Conservation (phyloP, 2,113 vertebrate genomes). For the Microcebus tavaratra region DNA sequence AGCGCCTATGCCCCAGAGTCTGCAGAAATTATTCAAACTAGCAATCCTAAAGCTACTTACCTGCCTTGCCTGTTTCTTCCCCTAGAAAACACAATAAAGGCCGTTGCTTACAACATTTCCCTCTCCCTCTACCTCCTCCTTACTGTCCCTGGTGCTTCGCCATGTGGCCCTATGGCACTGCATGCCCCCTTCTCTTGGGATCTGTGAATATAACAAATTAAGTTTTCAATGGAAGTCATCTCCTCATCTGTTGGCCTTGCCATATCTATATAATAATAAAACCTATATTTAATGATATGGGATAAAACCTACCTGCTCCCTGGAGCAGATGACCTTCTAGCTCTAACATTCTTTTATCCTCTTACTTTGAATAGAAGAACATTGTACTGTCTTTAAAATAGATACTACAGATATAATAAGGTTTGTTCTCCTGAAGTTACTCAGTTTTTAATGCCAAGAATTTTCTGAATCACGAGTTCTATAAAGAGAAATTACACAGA, state of each 20-base stretch:
- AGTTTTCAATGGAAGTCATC: neutral
- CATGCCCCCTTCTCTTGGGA: neutral
- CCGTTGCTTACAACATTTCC: neutral
- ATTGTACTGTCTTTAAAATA: neutral
- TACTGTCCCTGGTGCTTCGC: neutral
- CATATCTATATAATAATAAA: neutral
- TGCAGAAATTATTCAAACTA: neutral
- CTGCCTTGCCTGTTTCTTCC: neutral
- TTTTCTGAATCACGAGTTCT: slow-evolving; percentile 37
- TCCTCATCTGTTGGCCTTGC: neutral
- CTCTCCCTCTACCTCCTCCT: neutral
- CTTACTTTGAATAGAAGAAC: neutral
- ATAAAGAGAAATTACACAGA: slow-evolving; percentile 39
- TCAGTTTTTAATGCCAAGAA: neutral
- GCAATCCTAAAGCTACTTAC: neutral
- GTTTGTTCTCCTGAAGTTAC: slow-evolving; percentile 1
- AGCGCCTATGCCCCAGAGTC: neutral
- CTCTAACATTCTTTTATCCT: neutral
- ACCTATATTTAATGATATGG: neutral
- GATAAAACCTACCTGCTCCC: neutral
- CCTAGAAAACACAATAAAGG: neutral
- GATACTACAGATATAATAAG: neutral
- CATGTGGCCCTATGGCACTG: neutral
- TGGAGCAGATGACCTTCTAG: neutral
- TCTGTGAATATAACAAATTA: neutral